Evolutionary conservation across 2,797 vertebrate species (phyloP), one percentile per base, ranked within the genome.

Genomic region (Sebastes hubbsi): DNA sequence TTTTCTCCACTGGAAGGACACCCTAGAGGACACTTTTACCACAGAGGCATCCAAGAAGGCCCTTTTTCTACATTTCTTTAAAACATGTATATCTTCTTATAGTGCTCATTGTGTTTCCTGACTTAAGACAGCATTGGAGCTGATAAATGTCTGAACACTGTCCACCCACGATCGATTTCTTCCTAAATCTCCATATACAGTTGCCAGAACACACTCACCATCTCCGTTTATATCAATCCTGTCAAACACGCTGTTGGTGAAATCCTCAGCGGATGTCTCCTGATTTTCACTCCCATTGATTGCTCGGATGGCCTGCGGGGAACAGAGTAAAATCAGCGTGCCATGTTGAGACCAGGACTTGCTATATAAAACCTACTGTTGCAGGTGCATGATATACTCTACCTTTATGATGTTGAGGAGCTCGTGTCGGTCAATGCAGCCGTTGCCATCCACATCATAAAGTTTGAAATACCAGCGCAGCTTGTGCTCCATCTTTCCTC

Each of bases 401-500:
- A 96, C 97, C 96, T 97, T 97, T 24, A 98, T 98, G 88, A 98
- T 98, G 87, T 97, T 97, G 77, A 98, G 97, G 42, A 98, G 93
- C 78, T 98, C 97, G 0, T 97, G 95, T 18, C 96, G 95, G 91
- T 98, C 97, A 3, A 98, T 98, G 94, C 97, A 98, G 89, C 97
- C 97, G 0, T 98, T 98, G 61, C 97, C 97, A 4, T 98, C 97
- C 66, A 97, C 97, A 29, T 98, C 97, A 32, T 98, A 98, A 13
- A 98, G 97, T 79, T 97, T 97, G 93, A 98, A 98, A 82, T 98
- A 98, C 97, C 97, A 98, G 56, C 97, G 95, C 71, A 98, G 81
- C 63, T 98, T 98, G 92, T 98, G 97, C 92, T 98, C 97, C 96
- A 98, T 98, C 92, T 98, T 98, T 13, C 97, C 97, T 18, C 97